Percentiles rank a stretch among this genome's conserved stretches.
These are phyloP conservation scores for Catharus fuscescens DNA, from an alignment of 2,113 vertebrate species.

Conservation along the genomic window DNA sequence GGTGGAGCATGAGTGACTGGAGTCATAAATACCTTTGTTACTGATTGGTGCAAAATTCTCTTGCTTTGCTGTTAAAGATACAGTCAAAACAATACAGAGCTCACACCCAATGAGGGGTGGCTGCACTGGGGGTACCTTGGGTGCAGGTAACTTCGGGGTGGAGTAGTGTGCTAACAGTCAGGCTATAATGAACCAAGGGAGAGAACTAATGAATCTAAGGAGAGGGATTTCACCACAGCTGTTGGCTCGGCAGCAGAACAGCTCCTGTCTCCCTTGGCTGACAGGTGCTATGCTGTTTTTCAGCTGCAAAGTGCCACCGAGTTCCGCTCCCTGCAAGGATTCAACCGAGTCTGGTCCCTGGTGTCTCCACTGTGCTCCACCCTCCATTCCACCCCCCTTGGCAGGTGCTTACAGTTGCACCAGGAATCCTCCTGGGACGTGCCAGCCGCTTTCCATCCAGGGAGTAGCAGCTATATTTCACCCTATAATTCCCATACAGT, in stretches of 20 bases:
- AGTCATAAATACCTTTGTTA: neutral
- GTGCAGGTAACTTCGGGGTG: neutral
- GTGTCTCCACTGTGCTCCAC: neutral
- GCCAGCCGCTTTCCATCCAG: neutral
- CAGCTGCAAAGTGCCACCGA: neutral
- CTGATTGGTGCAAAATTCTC: neutral
- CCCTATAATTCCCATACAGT: accelerated
- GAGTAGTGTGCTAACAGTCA: neutral
- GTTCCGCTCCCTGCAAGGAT: neutral
- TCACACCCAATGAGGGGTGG: neutral
- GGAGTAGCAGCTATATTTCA: neutral
- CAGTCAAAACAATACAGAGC: neutral
- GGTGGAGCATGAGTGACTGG: neutral
- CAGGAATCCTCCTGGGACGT: neutral
- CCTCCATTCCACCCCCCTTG: neutral
- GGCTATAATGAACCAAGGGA: neutral
- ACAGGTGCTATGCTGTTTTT: neutral
- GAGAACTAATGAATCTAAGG: neutral
- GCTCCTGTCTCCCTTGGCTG: neutral
- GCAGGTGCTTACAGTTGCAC: neutral
- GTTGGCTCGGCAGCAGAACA: neutral
- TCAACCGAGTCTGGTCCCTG: neutral
- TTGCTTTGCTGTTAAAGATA: neutral
- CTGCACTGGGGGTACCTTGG: neutral
- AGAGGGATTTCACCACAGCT: neutral